Evolutionary conservation across 2,113 vertebrate genomes (phyloP).

Genomic region (Sporophila hypoxantha): DNA sequence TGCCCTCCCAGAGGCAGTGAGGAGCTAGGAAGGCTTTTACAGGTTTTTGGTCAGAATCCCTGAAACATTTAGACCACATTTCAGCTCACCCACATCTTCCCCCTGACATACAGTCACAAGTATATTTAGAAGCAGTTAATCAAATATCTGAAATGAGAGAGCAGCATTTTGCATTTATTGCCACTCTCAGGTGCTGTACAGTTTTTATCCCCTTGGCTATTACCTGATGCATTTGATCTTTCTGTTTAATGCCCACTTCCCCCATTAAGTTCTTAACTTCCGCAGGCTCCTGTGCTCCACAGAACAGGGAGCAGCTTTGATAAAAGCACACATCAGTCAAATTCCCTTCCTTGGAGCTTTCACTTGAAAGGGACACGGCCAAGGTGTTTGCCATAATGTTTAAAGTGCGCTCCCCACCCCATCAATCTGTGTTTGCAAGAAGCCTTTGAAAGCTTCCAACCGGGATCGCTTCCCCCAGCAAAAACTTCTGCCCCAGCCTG

Average conservation of each 20-base stretch:
- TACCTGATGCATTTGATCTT: constrained; percentile 58
- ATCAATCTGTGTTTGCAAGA: background rate
- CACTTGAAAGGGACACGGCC: constrained; percentile 30
- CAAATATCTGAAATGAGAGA: constrained; percentile 31
- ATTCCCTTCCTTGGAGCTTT: constrained; percentile 14
- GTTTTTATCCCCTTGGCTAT: constrained; percentile 49
- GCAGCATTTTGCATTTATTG: constrained; percentile 47
- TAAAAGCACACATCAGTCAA: constrained; percentile 28
- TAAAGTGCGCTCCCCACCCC: background rate
- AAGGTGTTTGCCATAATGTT: constrained; percentile 13
- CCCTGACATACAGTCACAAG: background rate
- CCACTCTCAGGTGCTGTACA: constrained; percentile 44
- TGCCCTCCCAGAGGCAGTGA: background rate
- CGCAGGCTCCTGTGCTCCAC: background rate
- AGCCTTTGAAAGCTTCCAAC: constrained; percentile 23
- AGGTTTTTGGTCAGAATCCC: background rate
- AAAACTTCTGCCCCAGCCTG: background rate
- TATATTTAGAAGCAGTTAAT: constrained; percentile 38
- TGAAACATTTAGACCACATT: background rate
- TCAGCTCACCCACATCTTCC: background rate
- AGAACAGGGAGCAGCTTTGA: constrained; percentile 20
- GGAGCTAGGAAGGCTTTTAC: background rate
- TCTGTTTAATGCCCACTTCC: constrained; percentile 46
- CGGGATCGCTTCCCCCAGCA: background rate
- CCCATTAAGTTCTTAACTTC: constrained; percentile 46